These are phyloP conservation scores for Caenorhabditis angaria DNA, from an alignment of 2,888 invertebrate species.

Conservation along the genomic window DNA sequence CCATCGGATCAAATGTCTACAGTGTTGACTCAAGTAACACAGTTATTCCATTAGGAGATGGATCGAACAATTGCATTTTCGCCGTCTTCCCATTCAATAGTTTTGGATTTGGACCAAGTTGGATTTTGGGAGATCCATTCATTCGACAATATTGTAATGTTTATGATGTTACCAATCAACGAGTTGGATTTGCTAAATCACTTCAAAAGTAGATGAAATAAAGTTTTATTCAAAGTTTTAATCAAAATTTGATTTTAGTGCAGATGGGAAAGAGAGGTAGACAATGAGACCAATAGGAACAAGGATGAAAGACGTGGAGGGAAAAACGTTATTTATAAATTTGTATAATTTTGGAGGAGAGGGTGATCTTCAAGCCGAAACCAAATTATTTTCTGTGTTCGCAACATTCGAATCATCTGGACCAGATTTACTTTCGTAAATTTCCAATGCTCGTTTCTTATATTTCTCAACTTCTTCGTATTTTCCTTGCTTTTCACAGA, in stretches of 20 bases:
- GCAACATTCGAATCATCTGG: constrained; percentile 98
- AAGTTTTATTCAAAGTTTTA: neutral
- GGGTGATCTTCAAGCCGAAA: no score
- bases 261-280: no score
- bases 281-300: no score
- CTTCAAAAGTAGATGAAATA: constrained; percentile 46
- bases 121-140: constrained; percentile 59
- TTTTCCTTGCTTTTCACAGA: constrained; percentile 99
- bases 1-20: constrained; percentile 51
- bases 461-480: constrained; percentile 85
- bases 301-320: no score
- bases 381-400: constrained; percentile 98
- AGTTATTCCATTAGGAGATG: constrained; percentile 44
- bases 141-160: constrained; percentile 57
- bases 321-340: no score
- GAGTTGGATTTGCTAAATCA: constrained; percentile 56
- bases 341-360: no score
- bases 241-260: no score
- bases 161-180: constrained; percentile 51
- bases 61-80: constrained; percentile 43
- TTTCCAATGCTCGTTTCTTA: constrained; percentile 85
- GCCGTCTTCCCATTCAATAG: constrained; percentile 55
- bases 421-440: constrained; percentile 94
- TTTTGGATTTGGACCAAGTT: constrained; percentile 46
- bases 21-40: constrained; percentile 44